Evolutionary conservation across 2,888 invertebrate genomes (phyloP), one percentile per base, ranked within the genome.

Genomic region (Drosophila aldrichi): DNA sequence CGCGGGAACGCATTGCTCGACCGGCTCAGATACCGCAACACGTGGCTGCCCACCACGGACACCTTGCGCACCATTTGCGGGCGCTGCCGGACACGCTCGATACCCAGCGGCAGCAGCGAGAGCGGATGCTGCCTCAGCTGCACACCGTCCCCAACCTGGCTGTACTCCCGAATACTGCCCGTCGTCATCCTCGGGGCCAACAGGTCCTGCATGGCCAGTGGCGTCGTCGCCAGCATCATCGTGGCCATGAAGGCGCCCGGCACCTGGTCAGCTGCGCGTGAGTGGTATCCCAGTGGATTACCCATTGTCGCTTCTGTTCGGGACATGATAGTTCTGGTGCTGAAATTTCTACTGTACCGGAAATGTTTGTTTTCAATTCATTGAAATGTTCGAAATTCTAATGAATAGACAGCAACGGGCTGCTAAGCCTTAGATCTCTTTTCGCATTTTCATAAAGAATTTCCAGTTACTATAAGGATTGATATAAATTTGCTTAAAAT

Each of bases 31-130:
- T 72, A 77, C 2, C 76, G 76, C 8, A 76, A 52, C 43, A 76
- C 79, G 16, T 79, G 64, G 60, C 68, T 68, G 51, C 76, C 76
- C 12, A 74, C 52, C 18, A 76, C 64, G 5, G 79, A 56, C 9
- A 76, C 79, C 55, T 79, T 76, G 9, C 64, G 76, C 40, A 76
- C 74, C n/a, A 32, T 16, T 7, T 67, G 56, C 18, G 69, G 43
- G n/a, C 64, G 68, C 41, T 60, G 41, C 2, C 60, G 48, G 1
- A 22, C 48, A 10, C 48, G 51, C 9, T 69, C 69, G 0, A 65
- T 12, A 0, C 58, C 14, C 12, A 49, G 12, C 1, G 79, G 64
- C 58, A 78, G 25, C 20, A 65, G 16, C 5, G 25, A 7, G 4
- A 60, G 38, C 5, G 38, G 20, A 1, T 44, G 48, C 14, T 44